Conservation (phyloP, 1,140 invertebrate species). For the Heliconius hermathena region DNA sequence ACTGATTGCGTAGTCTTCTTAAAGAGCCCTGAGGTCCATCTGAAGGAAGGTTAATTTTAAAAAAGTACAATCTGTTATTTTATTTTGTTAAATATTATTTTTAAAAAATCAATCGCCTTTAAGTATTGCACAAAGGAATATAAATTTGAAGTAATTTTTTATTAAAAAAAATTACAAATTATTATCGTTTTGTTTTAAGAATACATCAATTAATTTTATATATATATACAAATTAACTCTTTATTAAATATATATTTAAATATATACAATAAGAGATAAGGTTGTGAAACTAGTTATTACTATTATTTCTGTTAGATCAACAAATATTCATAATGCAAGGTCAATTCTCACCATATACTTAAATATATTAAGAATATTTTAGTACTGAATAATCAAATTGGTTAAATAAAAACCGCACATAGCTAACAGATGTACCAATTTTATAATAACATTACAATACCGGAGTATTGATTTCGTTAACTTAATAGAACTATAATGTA, state of each 20-base stretch:
- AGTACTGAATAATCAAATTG: neutral
- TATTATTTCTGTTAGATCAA: neutral
- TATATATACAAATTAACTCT: neutral
- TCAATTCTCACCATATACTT: neutral
- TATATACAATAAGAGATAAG: neutral
- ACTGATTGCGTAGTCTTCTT: constrained; percentile 85
- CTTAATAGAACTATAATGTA: constrained; percentile 33
- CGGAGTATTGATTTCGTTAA: constrained; percentile 4
- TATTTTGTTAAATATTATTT: too few species aligned
- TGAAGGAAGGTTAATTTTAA: constrained; percentile 67
- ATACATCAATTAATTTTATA: neutral
- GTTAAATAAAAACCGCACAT: neutral
- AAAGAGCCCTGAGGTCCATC: constrained; percentile 86
- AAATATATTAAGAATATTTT: neutral
- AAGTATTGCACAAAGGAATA: too few species aligned
- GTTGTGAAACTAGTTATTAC: neutral
- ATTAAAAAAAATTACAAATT: too few species aligned
- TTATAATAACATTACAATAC: neutral
- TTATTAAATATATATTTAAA: neutral
- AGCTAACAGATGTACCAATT: constrained; percentile 1
- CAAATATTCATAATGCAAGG: neutral
- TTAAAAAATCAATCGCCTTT: too few species aligned
- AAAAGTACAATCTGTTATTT: constrained; percentile 52
- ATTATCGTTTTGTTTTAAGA: neutral
- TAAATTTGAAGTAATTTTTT: too few species aligned